phyloP scores from a whole-genome alignment of 64 coral and sea anemone genomes.

The Actinia equina region DNA sequence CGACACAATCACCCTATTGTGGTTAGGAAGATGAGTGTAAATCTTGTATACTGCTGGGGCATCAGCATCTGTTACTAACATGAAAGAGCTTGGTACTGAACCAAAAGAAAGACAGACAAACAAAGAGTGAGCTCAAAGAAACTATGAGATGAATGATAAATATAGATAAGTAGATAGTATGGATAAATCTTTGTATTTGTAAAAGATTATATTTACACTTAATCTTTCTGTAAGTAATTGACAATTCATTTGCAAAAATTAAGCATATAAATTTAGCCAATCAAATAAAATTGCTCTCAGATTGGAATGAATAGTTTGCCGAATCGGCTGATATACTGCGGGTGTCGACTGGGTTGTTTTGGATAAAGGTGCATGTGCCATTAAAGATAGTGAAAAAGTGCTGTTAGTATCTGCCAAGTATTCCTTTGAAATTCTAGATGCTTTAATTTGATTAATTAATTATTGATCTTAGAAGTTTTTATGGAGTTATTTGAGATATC shows the following conservation, averaged over 20 bases:
- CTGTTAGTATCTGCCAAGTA: no score
- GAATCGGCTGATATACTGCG: no score
- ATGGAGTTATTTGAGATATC: no score
- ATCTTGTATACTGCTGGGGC: conserved; percentile 18
- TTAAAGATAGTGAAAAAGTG: no score
- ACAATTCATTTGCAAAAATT: not conserved
- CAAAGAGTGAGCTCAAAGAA: not conserved
- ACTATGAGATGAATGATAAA: not conserved
- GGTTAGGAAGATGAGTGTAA: conserved; percentile 9
- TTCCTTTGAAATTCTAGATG: no score
- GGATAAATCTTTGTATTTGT: not conserved
- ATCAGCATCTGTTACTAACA: conserved; percentile 2
- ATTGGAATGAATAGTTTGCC: no score
- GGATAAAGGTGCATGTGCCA: no score
- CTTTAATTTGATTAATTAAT: no score
- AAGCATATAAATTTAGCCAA: not conserved
- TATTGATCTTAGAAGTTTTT: no score
- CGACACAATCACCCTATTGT: conserved; percentile 4
- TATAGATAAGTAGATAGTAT: not conserved
- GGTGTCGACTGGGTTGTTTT: no score
- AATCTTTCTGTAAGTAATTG: not conserved
- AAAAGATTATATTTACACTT: not conserved
- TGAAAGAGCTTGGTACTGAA: conserved; percentile 7
- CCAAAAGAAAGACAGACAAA: not conserved
- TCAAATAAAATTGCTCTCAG: not conserved